Percentiles rank a stretch among this genome's conserved stretches.
phyloP scores from a whole-genome alignment of 2,888 invertebrate species.

The Rapana venosa region DNA sequence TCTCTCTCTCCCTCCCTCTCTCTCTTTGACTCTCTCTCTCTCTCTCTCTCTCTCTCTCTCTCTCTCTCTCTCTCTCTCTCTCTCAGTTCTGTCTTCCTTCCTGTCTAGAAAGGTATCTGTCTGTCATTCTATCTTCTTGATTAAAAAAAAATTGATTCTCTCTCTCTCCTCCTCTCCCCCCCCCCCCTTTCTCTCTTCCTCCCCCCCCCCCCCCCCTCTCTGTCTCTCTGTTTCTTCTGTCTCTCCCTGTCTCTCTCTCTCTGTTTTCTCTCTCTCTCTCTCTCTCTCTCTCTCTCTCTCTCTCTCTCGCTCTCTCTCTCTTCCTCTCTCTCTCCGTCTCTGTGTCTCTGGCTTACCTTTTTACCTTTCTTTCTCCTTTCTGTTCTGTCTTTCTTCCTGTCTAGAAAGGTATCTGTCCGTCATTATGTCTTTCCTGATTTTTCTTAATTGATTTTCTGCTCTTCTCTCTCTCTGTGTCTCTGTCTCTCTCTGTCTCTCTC shows the following conservation, averaged over 20 bases:
- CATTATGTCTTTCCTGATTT: neutral
- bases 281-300: constrained; percentile 5
- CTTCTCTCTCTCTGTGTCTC: neutral
- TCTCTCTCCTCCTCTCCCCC: neutral
- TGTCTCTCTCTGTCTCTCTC: neutral
- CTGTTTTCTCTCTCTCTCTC: neutral
- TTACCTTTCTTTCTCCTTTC: neutral
- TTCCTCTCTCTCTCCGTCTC: neutral
- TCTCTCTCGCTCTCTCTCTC: neutral
- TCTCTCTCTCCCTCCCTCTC: neutral
- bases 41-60: constrained; percentile 3
- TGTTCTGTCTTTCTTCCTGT: neutral
- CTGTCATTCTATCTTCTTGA: neutral
- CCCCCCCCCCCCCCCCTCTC: neutral
- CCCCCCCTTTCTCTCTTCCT: neutral
- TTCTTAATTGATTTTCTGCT: neutral
- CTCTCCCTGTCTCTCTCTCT: neutral
- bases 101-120: neutral
- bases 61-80: neutral
- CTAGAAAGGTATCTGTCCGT: neutral
- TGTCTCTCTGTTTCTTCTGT: neutral
- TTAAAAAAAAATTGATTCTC: neutral
- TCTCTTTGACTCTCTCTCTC: neutral
- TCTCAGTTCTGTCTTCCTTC: neutral
- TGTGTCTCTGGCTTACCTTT: neutral